Base-by-base conservation (phyloP, 2,113 vertebrate species). In the Macrotis lagotis region DNA sequence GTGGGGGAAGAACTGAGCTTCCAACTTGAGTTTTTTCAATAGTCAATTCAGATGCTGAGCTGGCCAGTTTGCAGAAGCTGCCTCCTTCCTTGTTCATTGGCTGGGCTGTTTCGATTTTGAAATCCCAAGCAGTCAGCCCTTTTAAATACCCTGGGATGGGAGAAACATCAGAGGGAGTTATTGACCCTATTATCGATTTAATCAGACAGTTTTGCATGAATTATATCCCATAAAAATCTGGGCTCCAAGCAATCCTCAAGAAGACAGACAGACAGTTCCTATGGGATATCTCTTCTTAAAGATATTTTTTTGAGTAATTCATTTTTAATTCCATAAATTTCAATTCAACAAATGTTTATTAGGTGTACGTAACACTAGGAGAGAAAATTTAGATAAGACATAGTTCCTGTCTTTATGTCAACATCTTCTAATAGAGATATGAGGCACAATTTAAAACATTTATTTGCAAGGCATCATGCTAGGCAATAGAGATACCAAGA, bases 101-200 rank as follows among this genome's bases (percentile, higher is more conserved):
- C 91, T 92, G 48, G 59, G 91, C 89, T 31, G 55, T 92, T 95
- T 92, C 48, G 66, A 74, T 90, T 96, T 95, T 55, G 93, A 96
- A 93, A 94, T 91, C 52, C 95, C 51, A 91, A 91, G 0, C 74
- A 7, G 14, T 96, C 96, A 97, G 94, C 94, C 95, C n/a, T 88
- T 96, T 95, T 96, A 95, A 96, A 88, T 95, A 55, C 59, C 74
- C 44, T 1, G 2, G 74, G 89, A 95, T n/a, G 37, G 91, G 49
- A 50, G 95, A 96, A 95, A 94, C 59, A 93, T 83, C 49, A 93
- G 92, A 74, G 28, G 93, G 50, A 94, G 83, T 92, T 95, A 92
- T 89, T 92, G 94, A 94, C 89, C 90, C 11, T 51, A 91, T 94
- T 94, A 96, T 96, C 92, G 94, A 97, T 96, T 95, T 94, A 97